These are phyloP conservation scores for Zapus hudsonius DNA, from an alignment of 2,113 vertebrate species.

Conservation along the genomic window DNA sequence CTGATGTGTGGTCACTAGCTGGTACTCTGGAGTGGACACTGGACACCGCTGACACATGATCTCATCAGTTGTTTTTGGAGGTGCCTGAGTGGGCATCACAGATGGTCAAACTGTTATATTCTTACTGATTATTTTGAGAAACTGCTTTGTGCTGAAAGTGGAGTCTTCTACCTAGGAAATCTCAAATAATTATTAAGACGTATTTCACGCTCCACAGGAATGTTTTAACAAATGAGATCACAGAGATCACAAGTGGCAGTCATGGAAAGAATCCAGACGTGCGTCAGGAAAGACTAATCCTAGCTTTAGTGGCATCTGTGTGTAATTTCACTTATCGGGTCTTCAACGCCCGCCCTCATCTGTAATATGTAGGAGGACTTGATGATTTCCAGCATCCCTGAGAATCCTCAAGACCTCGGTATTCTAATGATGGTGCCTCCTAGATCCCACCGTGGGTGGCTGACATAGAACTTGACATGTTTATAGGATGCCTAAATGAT, in stretches of 20 bases:
- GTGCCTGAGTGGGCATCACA: background rate
- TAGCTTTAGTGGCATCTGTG: background rate
- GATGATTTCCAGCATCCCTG: background rate
- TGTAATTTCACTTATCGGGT: background rate
- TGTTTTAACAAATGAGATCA: background rate
- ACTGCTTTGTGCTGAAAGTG: background rate
- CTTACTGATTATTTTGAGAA: constrained; percentile 5
- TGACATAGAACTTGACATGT: background rate
- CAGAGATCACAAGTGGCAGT: background rate
- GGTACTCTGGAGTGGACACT: no score
- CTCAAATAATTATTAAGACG: background rate
- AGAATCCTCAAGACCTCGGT: background rate
- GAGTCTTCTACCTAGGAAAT: background rate
- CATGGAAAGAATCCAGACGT: background rate
- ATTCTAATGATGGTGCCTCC: background rate
- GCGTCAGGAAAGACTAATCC: background rate
- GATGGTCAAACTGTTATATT: background rate
- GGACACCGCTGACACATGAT: no score
- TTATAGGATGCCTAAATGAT: background rate
- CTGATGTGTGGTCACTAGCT: no score
- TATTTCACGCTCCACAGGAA: background rate
- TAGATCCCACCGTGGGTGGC: background rate
- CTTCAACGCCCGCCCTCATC: background rate
- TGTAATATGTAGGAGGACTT: background rate
- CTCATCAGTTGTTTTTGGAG: background rate